Evolutionary conservation across 2,797 vertebrate genomes (phyloP).

Genomic region (Sciurus carolinensis): DNA sequence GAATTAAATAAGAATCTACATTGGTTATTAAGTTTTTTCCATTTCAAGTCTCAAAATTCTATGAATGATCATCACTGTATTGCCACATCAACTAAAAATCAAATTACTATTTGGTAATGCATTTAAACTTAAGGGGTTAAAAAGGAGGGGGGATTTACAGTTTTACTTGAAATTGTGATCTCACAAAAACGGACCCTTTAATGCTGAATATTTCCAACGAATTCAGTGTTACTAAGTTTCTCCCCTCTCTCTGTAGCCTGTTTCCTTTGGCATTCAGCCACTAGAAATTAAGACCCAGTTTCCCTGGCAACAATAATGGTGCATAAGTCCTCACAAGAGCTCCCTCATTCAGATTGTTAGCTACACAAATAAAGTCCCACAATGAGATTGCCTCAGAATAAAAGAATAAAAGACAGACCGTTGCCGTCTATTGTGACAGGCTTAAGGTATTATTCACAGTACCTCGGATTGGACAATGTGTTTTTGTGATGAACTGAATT

Average conservation of each 20-base stretch:
- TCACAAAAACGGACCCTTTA: neutral
- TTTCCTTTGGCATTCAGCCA: conserved; percentile 70
- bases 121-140: conserved; percentile 7
- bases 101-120: conserved; percentile 17
- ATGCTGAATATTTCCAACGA: conserved; percentile 58
- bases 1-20: conserved; percentile 61
- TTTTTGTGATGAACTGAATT: conserved; percentile 70
- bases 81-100: conserved; percentile 63
- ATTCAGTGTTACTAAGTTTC: conserved; percentile 47
- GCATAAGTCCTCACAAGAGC: conserved; percentile 65
- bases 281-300: conserved; percentile 77
- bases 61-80: conserved; percentile 62
- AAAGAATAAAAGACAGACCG: conserved; percentile 77
- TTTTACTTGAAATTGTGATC: conserved; percentile 35
- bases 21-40: conserved; percentile 58
- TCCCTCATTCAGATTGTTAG: conserved; percentile 79
- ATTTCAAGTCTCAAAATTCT: conserved; percentile 65
- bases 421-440: conserved; percentile 50
- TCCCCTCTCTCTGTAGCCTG: conserved; percentile 31
- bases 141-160: neutral
- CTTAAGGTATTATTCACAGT: conserved; percentile 24
- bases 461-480: conserved; percentile 58
- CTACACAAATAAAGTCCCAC: conserved; percentile 84
- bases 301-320: conserved; percentile 79
- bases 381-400: conserved; percentile 72